These are phyloP conservation scores for Chelmon rostratus DNA, from an alignment of 2,797 vertebrate species.

Conservation along the genomic window DNA sequence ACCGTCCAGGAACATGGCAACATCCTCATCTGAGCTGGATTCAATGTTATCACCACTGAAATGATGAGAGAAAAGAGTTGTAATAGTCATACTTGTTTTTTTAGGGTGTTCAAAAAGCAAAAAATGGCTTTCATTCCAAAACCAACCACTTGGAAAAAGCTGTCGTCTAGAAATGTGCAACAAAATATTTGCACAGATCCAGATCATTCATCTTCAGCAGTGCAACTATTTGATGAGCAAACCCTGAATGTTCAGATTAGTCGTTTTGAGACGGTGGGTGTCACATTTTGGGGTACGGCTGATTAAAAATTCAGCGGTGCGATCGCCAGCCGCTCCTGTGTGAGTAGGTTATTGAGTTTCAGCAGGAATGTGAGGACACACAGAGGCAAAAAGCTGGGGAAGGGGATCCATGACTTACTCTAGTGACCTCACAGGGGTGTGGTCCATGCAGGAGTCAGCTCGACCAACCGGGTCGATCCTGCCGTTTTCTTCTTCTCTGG, in stretches of 20 bases:
- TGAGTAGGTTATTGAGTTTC: neutral
- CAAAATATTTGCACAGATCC: neutral
- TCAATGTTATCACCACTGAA: neutral
- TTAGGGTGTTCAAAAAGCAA: neutral
- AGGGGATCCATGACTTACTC: slow-evolving; percentile 89
- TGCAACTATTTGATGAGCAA: neutral
- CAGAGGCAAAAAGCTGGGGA: neutral
- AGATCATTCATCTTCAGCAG: neutral
- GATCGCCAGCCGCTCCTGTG: neutral
- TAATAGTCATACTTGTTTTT: neutral
- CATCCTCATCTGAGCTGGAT: neutral
- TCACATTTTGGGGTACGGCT: neutral
- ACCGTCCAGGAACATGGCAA: neutral
- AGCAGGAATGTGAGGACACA: neutral
- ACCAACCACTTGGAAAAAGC: neutral
- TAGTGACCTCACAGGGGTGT: slow-evolving; percentile 86
- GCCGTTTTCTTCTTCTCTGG: slow-evolving; percentile 82
- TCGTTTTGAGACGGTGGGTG: too few species aligned
- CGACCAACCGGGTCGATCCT: slow-evolving; percentile 94
- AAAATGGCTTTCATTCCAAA: neutral
- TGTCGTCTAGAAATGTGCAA: neutral
- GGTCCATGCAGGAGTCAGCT: slow-evolving; percentile 92
- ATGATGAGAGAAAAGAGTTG: neutral
- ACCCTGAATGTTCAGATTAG: neutral
- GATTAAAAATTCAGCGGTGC: neutral